Evolutionary conservation across 2,888 invertebrate species (phyloP).

Genomic region (Linnaemya vulpina): DNA sequence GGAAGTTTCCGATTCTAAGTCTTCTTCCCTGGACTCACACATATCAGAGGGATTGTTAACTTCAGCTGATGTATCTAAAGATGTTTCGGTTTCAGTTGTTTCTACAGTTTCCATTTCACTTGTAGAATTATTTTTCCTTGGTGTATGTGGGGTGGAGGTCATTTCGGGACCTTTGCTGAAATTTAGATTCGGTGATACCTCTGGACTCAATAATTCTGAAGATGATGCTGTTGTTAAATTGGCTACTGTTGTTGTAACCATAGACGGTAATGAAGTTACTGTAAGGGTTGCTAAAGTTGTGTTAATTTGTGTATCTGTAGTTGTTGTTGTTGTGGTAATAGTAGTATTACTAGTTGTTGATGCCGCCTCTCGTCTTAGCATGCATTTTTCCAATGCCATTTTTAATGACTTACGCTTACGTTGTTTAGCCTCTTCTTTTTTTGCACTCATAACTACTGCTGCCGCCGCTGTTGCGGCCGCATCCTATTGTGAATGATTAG

Average conservation of each 20-base stretch:
- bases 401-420: slow-evolving; percentile 82
- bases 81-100: slow-evolving; percentile 77
- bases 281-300: slow-evolving; percentile 48
- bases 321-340: slow-evolving; percentile 37
- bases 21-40: slow-evolving; percentile 50
- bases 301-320: slow-evolving; percentile 31
- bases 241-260: slow-evolving; percentile 57
- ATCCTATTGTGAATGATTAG: slow-evolving; percentile 83
- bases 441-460: slow-evolving; percentile 82
- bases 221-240: slow-evolving; percentile 39
- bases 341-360: slow-evolving; percentile 68
- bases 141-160: slow-evolving; percentile 42
- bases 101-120: slow-evolving; percentile 74
- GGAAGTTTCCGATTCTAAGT: slow-evolving; percentile 52
- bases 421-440: slow-evolving; percentile 80
- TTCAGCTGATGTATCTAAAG: slow-evolving; percentile 74
- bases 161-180: slow-evolving; percentile 37
- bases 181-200: slow-evolving; percentile 32
- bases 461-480: slow-evolving; percentile 82
- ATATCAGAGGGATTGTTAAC: slow-evolving; percentile 65
- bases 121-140: slow-evolving; percentile 5
- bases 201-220: slow-evolving; percentile 52
- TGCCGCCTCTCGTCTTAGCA: slow-evolving; percentile 80
- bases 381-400: slow-evolving; percentile 81
- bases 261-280: slow-evolving; percentile 55